Evolutionary conservation across 1,140 invertebrate genomes (phyloP), one percentile per base, ranked within the genome.

Genomic region (Nymphalis io): DNA sequence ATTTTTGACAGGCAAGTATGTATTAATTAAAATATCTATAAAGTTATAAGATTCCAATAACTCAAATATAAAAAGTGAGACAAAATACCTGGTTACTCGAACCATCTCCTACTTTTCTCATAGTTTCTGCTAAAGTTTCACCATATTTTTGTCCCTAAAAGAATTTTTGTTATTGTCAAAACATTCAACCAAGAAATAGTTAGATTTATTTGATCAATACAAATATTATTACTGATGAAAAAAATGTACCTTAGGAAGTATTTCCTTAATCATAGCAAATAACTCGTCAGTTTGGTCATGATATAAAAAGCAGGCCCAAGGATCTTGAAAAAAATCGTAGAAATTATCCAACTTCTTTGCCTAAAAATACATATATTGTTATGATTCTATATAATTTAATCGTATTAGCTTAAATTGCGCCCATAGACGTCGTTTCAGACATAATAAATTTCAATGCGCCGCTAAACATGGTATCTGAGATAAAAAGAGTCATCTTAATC

Each of bases 301-400:
- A 53, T 90, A 90, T n/a, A 90, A 72, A 74, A 85, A 90, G 53
- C 73, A 78, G n/a, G 84, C 83, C 84, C 88, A 88, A 1, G 83
- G 78, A 13, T 76, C 78, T 44, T 75, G 77, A 57, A 89, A 90
- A 69, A 83, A 90, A 27, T 80, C 71, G 60, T 80, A 90, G n/a
- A 90, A 81, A 55, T 89, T 78, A 46, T 88, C 83, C 38, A 90
- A 58, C 66, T 81, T 82, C 20, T 86, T 87, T 4, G 84, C 73
- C 88, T 90, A 69, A 48, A 76, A 74, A 69, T 39, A 60, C n/a
- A 59, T 42, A 16, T 33, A 27, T 46, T 62, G 27, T 58, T 68
- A 13, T 39, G 8, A 38, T 15, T 16, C 6, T 33, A 33, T 4
- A 33, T 8, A 6, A 33, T 33, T n/a, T n/a, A n/a, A n/a, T n/a